These are phyloP conservation scores for Lota lota DNA, from an alignment of 2,113 vertebrate species.

Conservation along the genomic window DNA sequence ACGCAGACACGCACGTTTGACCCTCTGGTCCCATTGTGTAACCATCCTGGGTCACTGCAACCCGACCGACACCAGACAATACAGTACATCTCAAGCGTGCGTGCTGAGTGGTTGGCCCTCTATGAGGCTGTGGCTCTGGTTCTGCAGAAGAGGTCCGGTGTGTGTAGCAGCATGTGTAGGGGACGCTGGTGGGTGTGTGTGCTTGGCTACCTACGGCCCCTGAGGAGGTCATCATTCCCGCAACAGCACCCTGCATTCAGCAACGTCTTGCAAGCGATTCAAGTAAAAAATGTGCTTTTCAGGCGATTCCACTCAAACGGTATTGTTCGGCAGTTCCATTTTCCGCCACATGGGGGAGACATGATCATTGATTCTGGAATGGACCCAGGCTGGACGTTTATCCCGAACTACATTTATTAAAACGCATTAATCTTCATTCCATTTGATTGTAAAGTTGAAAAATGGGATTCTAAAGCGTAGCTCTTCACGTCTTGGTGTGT, in stretches of 20 bases:
- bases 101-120: neutral
- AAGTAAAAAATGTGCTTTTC: too few species aligned
- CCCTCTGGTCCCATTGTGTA: neutral
- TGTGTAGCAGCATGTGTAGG: too few species aligned
- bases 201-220: neutral
- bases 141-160: too few species aligned
- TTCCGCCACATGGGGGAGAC: slow-evolving; percentile 23
- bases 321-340: neutral
- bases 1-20: neutral
- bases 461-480: too few species aligned
- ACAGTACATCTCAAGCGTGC: slow-evolving; percentile 29
- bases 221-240: slow-evolving; percentile 3
- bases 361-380: neutral
- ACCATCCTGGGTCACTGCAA: slow-evolving; percentile 24
- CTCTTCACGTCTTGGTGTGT: too few species aligned
- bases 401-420: neutral
- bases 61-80: slow-evolving; percentile 20
- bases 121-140: too few species aligned
- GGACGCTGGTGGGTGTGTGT: too few species aligned
- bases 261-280: neutral
- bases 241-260: neutral
- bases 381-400: too few species aligned
- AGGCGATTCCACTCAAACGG: neutral
- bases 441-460: too few species aligned
- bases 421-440: too few species aligned